phyloP scores from a whole-genome alignment of 2,797 vertebrate species.

The Pampus argenteus region DNA sequence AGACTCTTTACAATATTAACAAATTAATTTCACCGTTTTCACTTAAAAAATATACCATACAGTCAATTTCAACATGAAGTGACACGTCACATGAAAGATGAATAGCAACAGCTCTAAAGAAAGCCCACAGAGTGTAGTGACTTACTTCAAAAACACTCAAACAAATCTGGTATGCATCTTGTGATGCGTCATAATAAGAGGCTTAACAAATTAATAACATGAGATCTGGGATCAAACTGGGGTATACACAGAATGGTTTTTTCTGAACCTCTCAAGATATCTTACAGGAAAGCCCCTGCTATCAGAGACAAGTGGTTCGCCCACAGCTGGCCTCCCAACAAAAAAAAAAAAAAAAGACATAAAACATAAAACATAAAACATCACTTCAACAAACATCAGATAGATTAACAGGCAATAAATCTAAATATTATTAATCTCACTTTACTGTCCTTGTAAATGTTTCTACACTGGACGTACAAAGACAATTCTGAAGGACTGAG shows the following conservation, averaged over 20 bases:
- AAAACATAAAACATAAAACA: no score
- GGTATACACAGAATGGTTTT: not conserved
- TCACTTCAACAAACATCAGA: no score
- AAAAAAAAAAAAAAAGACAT: no score
- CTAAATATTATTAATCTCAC: not conserved
- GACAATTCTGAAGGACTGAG: not conserved
- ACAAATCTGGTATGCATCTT: not conserved
- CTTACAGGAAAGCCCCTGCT: not conserved
- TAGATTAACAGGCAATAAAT: no score
- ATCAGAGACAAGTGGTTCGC: not conserved
- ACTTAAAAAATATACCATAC: not conserved
- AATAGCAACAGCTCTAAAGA: not conserved
- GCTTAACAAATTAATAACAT: conserved; percentile 10
- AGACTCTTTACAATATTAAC: no score
- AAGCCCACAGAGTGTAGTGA: not conserved
- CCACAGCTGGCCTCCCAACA: not conserved
- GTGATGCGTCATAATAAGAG: not conserved
- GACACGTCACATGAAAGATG: not conserved
- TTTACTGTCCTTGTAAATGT: not conserved
- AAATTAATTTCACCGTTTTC: no score
- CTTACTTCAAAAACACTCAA: not conserved
- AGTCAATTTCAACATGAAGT: not conserved
- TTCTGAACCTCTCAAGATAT: not conserved
- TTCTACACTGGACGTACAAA: not conserved
- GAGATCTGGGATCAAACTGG: not conserved